A percentile compares a stretch with the other conserved stretches of the same genome.
Evolutionary conservation across 2,888 invertebrate species (phyloP).

Genomic region (Ormia ochracea): DNA sequence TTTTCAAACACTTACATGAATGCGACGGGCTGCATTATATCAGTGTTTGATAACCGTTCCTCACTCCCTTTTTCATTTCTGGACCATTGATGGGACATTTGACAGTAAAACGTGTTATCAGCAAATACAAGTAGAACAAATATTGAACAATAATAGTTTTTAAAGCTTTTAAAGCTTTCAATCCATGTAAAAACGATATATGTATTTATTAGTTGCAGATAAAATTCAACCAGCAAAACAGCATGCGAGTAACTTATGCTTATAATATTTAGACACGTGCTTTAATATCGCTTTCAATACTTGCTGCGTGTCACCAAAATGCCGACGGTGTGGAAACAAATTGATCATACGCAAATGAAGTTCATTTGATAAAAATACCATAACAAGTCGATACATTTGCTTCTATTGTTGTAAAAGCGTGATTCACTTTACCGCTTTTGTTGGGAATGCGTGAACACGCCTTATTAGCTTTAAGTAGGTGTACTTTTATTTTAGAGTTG

Average conservation of each 20-base stretch:
- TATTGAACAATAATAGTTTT: too few relatives aligned
- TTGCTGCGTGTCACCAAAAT: constrained; percentile 3
- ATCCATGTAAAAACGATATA: too few relatives aligned
- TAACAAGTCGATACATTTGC: not conserved
- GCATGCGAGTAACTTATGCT: not conserved
- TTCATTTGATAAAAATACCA: constrained; percentile 9
- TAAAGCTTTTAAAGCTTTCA: too few relatives aligned
- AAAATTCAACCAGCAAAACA: too few relatives aligned
- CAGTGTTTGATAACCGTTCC: too few relatives aligned
- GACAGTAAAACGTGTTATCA: too few relatives aligned
- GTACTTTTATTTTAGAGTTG: constrained; percentile 27
- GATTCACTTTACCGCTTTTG: not conserved
- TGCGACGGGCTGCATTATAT: too few relatives aligned
- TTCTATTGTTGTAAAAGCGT: not conserved
- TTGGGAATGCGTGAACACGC: not conserved
- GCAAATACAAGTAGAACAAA: too few relatives aligned
- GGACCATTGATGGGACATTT: too few relatives aligned
- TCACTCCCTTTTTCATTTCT: too few relatives aligned
- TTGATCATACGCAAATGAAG: constrained; percentile 17
- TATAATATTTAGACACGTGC: not conserved
- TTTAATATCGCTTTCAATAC: not conserved
- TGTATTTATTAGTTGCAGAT: too few relatives aligned
- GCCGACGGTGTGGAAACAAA: constrained; percentile 33
- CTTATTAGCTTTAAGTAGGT: not conserved
- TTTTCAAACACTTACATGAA: too few relatives aligned